phyloP scores from a whole-genome alignment of 1,140 invertebrate genomes.

The Sycophaga agraensis region DNA sequence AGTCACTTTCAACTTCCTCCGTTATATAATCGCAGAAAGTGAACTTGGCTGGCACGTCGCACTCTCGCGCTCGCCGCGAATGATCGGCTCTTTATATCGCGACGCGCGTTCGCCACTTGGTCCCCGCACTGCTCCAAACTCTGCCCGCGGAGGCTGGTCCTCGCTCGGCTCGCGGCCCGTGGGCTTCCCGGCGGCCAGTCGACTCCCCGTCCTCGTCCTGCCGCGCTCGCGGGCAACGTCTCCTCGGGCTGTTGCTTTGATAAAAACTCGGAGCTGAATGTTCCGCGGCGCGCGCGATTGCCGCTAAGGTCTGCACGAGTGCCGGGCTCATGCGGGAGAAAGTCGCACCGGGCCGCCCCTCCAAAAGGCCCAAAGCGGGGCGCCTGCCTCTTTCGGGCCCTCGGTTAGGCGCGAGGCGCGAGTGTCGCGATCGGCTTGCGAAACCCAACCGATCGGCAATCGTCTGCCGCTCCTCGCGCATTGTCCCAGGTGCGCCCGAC shows the following conservation, averaged over 20 bases:
- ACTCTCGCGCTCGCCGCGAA: neutral
- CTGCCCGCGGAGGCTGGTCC: too few species aligned
- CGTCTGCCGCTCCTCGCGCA: neutral
- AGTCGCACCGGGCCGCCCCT: slow-evolving; percentile 40
- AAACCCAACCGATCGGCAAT: too few species aligned
- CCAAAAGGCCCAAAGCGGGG: slow-evolving; percentile 23
- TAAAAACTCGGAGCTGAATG: slow-evolving; percentile 52
- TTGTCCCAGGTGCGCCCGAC: too few species aligned
- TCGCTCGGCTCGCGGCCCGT: too few species aligned
- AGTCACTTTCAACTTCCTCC: slow-evolving; percentile 11
- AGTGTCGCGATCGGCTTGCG: neutral
- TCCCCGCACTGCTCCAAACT: neutral
- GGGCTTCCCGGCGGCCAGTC: too few species aligned
- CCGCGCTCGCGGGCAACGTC: too few species aligned
- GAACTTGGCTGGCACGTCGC: slow-evolving; percentile 2
- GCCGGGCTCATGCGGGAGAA: slow-evolving; percentile 40
- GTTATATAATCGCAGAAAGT: slow-evolving; percentile 24
- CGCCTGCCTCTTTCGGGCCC: slow-evolving; percentile 29
- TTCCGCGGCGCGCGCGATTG: slow-evolving; percentile 34
- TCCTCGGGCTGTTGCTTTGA: slow-evolving; percentile 39
- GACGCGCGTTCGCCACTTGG: neutral
- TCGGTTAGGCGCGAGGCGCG: slow-evolving; percentile 11
- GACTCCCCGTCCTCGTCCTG: neutral
- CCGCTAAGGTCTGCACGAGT: slow-evolving; percentile 30
- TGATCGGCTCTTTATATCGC: neutral